Conservation (phyloP, 1,140 invertebrate species). For the Schlechtendalia chinensis region DNA sequence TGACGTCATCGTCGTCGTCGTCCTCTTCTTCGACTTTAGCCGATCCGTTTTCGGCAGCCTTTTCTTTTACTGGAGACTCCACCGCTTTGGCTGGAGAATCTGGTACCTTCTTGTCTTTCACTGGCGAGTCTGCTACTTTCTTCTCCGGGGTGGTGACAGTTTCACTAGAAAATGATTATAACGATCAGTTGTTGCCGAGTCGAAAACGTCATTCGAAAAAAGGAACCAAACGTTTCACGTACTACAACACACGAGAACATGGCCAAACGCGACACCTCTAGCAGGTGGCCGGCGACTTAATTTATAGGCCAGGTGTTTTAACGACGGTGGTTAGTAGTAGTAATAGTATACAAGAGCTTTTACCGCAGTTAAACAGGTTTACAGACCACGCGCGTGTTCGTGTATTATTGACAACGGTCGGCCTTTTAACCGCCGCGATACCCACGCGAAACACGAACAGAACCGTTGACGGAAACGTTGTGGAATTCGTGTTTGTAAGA, state of each 20-base stretch:
- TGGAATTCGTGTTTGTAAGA: too few species aligned
- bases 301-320: neutral
- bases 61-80: conserved; percentile 35
- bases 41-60: conserved; percentile 33
- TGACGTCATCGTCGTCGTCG: conserved; percentile 33
- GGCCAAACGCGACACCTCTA: neutral
- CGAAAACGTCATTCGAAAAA: too few species aligned
- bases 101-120: conserved; percentile 30
- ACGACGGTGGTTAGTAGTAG: too few species aligned
- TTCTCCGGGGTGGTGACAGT: conserved; percentile 40
- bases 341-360: neutral
- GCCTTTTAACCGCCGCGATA: too few species aligned
- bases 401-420: too few species aligned
- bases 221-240: too few species aligned
- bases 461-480: too few species aligned
- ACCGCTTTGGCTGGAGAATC: conserved; percentile 26
- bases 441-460: too few species aligned
- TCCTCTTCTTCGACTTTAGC: conserved; percentile 28
- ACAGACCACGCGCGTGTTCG: too few species aligned
- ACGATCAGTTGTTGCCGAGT: too few species aligned
- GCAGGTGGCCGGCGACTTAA: neutral
- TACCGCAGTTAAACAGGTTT: neutral
- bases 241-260: neutral
- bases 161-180: too few species aligned
- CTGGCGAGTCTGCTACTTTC: conserved; percentile 37